Evolutionary conservation across 2,888 invertebrate species (phyloP).

Genomic region (Ophraella communa): DNA sequence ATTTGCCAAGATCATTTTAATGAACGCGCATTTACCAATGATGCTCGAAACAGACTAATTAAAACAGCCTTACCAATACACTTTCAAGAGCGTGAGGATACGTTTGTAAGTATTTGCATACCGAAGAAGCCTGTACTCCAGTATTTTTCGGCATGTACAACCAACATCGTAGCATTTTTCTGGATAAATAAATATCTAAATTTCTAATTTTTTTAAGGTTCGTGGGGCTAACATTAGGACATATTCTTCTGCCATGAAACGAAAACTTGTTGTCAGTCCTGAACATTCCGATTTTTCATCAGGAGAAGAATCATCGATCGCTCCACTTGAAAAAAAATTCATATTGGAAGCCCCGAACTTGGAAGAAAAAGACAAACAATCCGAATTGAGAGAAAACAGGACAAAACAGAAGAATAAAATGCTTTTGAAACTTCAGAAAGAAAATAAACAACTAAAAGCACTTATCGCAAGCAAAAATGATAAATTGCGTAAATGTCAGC

Average conservation of each 20-base stretch:
- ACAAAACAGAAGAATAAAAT: neutral
- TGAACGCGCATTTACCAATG: no score
- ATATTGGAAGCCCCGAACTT: neutral
- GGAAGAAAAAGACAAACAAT: neutral
- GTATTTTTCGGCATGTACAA: neutral
- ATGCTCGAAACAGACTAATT: no score
- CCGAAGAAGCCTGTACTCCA: neutral
- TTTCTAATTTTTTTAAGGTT: neutral
- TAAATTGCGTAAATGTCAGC: neutral
- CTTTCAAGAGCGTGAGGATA: neutral
- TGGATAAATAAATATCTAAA: neutral
- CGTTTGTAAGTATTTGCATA: neutral
- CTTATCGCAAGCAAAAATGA: neutral
- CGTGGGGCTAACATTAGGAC: neutral
- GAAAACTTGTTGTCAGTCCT: neutral
- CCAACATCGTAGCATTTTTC: neutral
- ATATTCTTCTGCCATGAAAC: neutral
- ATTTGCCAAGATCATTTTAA: no score
- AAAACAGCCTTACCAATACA: no score
- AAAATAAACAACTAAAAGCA: neutral
- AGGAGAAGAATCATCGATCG: neutral
- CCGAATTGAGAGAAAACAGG: neutral
- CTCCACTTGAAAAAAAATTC: neutral
- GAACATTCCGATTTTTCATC: neutral
- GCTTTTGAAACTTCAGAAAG: neutral